These are phyloP conservation scores for Heliconius congener DNA, from an alignment of 1,140 invertebrate species.

Conservation along the genomic window DNA sequence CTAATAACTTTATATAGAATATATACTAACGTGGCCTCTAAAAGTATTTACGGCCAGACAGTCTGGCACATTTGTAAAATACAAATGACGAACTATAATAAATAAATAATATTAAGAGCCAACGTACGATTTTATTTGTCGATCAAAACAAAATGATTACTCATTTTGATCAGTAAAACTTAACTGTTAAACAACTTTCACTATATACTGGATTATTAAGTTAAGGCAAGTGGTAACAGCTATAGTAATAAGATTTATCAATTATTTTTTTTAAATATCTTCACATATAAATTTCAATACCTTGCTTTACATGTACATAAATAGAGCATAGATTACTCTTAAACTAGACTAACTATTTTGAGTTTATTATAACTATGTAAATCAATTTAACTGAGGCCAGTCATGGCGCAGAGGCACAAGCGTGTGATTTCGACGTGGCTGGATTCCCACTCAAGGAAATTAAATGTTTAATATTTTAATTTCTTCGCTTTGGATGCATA, in stretches of 20 bases:
- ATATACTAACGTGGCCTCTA: not conserved
- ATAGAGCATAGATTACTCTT: not conserved
- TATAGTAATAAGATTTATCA: not conserved
- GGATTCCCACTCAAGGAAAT: no score
- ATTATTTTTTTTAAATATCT: not conserved
- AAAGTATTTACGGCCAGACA: not conserved
- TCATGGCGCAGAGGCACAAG: no score
- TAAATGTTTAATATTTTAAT: no score
- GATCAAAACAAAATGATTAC: not conserved
- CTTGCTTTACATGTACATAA: not conserved
- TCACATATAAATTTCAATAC: not conserved
- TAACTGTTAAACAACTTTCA: conserved; percentile 8
- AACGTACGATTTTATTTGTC: not conserved
- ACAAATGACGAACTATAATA: not conserved
- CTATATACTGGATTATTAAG: not conserved
- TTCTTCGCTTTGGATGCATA: no score
- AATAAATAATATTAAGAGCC: not conserved
- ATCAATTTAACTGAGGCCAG: no score
- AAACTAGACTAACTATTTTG: not conserved
- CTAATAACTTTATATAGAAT: not conserved
- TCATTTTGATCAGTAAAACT: not conserved
- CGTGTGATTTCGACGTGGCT: no score
- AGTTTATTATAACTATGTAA: no score
- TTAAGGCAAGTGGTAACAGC: not conserved
- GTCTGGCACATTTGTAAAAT: conserved; percentile 8